Evolutionary conservation across 1,140 invertebrate genomes (phyloP).

Genomic region (Cyphomyrmex costatus): DNA sequence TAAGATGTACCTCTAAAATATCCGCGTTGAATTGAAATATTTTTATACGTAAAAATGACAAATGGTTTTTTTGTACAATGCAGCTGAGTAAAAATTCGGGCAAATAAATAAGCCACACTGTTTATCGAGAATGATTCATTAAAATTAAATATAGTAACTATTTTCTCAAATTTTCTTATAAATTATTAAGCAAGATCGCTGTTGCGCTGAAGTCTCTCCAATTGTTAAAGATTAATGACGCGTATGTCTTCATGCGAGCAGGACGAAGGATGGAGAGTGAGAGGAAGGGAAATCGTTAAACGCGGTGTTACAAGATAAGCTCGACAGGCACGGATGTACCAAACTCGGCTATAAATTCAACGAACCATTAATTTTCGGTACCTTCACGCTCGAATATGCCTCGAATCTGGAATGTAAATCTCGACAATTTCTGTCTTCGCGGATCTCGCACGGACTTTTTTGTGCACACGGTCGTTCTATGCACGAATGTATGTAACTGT

Average conservation of each 20-base stretch:
- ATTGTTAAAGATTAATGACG: constrained; percentile 62
- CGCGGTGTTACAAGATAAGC: constrained; percentile 61
- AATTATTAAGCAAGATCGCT: not conserved
- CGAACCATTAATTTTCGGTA: constrained; percentile 60
- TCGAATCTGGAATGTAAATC: constrained; percentile 62
- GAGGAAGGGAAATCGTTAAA: constrained; percentile 47
- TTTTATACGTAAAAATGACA: not conserved
- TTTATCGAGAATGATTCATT: not conserved
- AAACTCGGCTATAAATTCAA: constrained; percentile 60
- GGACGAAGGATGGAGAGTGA: not conserved
- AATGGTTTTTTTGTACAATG: not conserved
- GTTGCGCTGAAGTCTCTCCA: constrained; percentile 26
- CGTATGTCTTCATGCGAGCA: constrained; percentile 24
- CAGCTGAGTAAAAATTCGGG: not conserved
- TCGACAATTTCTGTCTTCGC: constrained; percentile 61
- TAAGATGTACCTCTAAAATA: not conserved
- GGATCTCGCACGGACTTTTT: constrained; percentile 42
- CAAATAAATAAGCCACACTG: not conserved
- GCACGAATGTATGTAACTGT: constrained; percentile 13
- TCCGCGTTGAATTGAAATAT: not conserved
- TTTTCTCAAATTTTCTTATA: constrained; percentile 3
- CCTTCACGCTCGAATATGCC: constrained; percentile 60
- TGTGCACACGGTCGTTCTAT: constrained; percentile 29
- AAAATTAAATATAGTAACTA: not conserved
- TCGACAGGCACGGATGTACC: constrained; percentile 54